phyloP scores from a whole-genome alignment of 2,888 invertebrate genomes.

The Ectemnius cavifrons region DNA sequence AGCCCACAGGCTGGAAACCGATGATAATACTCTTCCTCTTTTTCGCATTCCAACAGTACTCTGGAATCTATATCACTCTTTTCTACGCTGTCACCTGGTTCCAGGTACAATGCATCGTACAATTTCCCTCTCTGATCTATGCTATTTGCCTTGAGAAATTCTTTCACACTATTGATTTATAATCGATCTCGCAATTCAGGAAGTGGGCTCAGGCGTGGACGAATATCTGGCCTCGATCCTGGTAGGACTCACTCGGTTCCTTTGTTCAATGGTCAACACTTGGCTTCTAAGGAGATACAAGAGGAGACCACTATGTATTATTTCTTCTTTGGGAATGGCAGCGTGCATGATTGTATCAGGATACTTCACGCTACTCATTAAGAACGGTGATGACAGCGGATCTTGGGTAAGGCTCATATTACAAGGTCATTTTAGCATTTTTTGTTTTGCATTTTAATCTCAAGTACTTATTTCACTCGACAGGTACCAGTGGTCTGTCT shows the following conservation, averaged over 20 bases:
- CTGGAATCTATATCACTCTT: constrained; percentile 82
- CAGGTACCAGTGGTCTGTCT: constrained; percentile 79
- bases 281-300: constrained; percentile 80
- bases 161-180: no score
- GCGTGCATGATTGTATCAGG: constrained; percentile 81
- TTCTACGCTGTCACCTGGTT: constrained; percentile 83
- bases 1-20: constrained; percentile 82
- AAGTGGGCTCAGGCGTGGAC: constrained; percentile 79
- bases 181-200: constrained; percentile 68
- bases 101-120: constrained; percentile 72
- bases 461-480: background rate
- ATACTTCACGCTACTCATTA: constrained; percentile 79
- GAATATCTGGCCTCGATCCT: constrained; percentile 81
- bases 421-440: background rate
- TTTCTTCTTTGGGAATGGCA: constrained; percentile 80
- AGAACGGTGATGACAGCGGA: constrained; percentile 64
- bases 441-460: background rate
- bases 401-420: constrained; percentile 66
- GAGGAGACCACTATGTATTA: constrained; percentile 79
- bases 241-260: constrained; percentile 80
- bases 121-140: no score
- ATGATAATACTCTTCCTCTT: constrained; percentile 80
- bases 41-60: constrained; percentile 82
- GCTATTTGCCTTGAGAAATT: no score
- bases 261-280: constrained; percentile 81